Evolutionary conservation across 2,888 invertebrate genomes (phyloP), one percentile per base, ranked within the genome.

Genomic region (Drosophila lutescens): DNA sequence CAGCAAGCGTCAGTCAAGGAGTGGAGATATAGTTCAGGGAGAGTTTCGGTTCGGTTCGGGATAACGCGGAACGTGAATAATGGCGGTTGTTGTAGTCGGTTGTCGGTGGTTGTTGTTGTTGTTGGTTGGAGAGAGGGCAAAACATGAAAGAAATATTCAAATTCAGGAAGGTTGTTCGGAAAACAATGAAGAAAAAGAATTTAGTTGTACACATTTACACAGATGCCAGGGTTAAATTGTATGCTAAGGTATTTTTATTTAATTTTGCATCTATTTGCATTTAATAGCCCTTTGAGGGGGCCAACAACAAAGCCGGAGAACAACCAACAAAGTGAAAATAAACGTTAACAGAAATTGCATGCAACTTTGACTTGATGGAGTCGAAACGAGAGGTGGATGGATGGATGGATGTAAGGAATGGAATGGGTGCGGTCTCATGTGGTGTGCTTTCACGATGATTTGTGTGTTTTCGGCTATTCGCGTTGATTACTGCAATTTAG

Each of bases 101-200:
- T 76, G 51, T 69, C 62, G 66, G 73, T 77, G 78, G 68, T 73
- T 69, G 71, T 72, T 69, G 47, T 59, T 76, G 74, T 72, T 69
- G 44, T 75, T 58, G 43, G 56, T 54, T 44, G 57, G 58, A 68
- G 74, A 47, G 10, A 72, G 78, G 78, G 74, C 74, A 73, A 53
- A 75, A 65, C 72, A 88, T 84, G 85, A 80, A 79, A 86, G 75
- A 75, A 80, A 79, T 83, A 75, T 78, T 61, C 77, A 80, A 76
- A 78, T 79, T 72, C 60, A 47, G 72, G 56, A 66, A 63, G 63
- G 43, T 58, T 54, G 20, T 68, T 68, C 9, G 59, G 75, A 63
- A 66, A 72, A 55, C 53, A 73, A 60, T 47, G 68, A 61, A 47
- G 51, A 60, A 58, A 53, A 53, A 62, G 65, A 77, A 68, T 67